Conservation (phyloP, 2,888 invertebrate genomes). For the Eupithecia centaureata region DNA sequence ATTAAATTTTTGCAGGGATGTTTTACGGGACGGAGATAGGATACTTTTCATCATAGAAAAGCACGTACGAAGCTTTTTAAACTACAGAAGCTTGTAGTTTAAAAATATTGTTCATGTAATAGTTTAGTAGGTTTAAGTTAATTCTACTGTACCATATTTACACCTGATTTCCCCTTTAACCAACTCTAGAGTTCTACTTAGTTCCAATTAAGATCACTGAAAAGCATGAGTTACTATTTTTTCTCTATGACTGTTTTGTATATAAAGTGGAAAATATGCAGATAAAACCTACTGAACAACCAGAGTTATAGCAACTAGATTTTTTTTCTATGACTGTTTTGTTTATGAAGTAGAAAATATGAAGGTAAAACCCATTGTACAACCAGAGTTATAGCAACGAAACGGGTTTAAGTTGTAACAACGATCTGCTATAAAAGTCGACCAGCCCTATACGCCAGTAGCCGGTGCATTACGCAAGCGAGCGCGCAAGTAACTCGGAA, state of each 20-base stretch:
- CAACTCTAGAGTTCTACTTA: background rate
- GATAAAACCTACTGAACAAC: background rate
- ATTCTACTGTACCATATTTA: background rate
- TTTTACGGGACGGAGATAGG: too few relatives aligned
- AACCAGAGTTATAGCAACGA: background rate
- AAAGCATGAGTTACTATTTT: too few relatives aligned
- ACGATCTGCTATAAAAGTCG: background rate
- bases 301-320: background rate
- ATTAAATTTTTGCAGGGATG: background rate
- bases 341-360: background rate
- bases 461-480: constrained; percentile 67
- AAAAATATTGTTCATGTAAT: background rate
- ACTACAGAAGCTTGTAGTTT: background rate
- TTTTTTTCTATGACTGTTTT: background rate
- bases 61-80: background rate
- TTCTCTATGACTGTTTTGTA: background rate
- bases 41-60: too few relatives aligned
- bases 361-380: background rate
- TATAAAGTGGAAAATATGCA: background rate
- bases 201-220: background rate
- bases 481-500: constrained; percentile 63
- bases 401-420: constrained; percentile 11
- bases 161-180: background rate
- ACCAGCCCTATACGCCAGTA: constrained; percentile 54
- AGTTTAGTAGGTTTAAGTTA: background rate